Evolutionary conservation across 2,113 vertebrate genomes (phyloP).

Genomic region (Indri indri): DNA sequence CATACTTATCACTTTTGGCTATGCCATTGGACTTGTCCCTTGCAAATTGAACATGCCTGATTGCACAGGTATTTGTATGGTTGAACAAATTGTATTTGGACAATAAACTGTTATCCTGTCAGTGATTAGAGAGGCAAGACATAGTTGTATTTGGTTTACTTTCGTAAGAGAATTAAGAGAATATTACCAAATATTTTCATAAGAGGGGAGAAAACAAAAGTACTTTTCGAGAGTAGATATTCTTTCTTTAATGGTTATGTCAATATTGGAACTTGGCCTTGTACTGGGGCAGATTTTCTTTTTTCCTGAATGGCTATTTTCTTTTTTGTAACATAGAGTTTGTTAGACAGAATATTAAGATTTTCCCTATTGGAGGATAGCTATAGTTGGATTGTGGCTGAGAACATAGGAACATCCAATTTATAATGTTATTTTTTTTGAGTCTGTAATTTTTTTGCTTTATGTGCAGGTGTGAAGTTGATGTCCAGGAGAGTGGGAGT

Average conservation of each 20-base stretch:
- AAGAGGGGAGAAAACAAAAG: not conserved
- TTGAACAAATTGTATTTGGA: constrained; percentile 79
- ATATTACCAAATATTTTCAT: constrained; percentile 42
- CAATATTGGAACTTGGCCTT: not conserved
- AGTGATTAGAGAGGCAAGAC: constrained; percentile 75
- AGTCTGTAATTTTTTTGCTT: not conserved
- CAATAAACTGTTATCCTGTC: constrained; percentile 75
- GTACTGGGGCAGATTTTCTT: not conserved
- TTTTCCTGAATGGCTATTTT: not conserved
- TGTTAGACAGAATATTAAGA: not conserved
- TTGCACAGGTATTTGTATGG: constrained; percentile 78
- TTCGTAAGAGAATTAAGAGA: constrained; percentile 58
- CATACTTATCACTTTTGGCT: constrained; percentile 64
- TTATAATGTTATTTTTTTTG: not conserved
- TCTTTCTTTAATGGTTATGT: not conserved
- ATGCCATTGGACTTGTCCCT: constrained; percentile 72
- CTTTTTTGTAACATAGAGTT: not conserved
- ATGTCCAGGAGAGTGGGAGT: not conserved
- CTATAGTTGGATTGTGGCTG: not conserved
- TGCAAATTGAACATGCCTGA: constrained; percentile 75
- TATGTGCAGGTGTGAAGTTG: not conserved
- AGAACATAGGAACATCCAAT: not conserved
- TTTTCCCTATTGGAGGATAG: constrained; percentile 6
- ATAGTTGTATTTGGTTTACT: constrained; percentile 16
- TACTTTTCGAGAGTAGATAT: not conserved